Percentiles rank a stretch among this genome's conserved stretches.
phyloP scores from a whole-genome alignment of 2,113 vertebrate genomes.

The Sardina pilchardus region DNA sequence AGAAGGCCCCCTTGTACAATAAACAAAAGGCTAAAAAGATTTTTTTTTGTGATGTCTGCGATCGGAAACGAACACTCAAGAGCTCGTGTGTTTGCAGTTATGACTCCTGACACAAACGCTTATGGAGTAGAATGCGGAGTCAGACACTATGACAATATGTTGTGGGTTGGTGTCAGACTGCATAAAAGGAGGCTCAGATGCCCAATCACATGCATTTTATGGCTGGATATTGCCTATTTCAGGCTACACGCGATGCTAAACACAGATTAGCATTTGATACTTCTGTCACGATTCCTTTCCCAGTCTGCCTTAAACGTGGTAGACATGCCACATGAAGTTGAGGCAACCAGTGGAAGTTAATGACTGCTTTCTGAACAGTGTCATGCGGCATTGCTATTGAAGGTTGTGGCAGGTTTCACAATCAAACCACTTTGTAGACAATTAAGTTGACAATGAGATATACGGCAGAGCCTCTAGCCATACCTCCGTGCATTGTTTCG shows the following conservation, averaged over 20 bases:
- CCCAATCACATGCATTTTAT: neutral
- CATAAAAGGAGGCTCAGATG: neutral
- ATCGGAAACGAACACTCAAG: neutral
- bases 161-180: constrained; percentile 6
- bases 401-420: neutral
- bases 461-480: neutral
- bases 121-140: constrained; percentile 22
- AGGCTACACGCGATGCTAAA: neutral
- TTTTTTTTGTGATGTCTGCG: constrained; percentile 31
- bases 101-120: constrained; percentile 11
- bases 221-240: neutral
- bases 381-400: neutral
- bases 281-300: neutral
- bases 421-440: constrained; percentile 3
- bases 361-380: neutral
- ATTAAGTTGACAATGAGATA: neutral
- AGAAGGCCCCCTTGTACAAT: constrained; percentile 61
- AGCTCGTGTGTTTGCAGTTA: neutral
- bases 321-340: neutral
- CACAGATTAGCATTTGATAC: constrained; percentile 17
- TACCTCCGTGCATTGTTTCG: neutral
- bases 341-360: neutral
- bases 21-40: constrained; percentile 59
- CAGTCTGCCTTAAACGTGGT: neutral
- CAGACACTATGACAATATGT: neutral